Conservation (phyloP, 1,140 invertebrate genomes). For the Amyelois transitella region DNA sequence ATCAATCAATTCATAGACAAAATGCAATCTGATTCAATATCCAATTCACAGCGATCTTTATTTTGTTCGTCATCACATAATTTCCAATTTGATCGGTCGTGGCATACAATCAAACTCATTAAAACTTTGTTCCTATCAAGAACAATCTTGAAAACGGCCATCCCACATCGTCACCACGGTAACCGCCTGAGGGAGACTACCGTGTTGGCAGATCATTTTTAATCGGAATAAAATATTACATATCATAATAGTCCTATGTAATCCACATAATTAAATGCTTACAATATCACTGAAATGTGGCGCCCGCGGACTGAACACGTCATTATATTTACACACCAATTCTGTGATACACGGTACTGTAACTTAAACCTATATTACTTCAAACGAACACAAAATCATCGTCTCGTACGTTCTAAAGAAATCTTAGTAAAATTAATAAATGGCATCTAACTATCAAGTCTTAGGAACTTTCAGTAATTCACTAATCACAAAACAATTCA, state of each 20-base stretch:
- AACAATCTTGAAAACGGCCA: no score
- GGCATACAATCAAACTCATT: neutral
- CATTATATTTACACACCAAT: neutral
- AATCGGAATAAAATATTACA: no score
- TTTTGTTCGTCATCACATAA: conserved; percentile 17
- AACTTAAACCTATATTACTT: conserved; percentile 7
- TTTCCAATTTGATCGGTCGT: neutral
- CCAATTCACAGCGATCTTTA: conserved; percentile 17
- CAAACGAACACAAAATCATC: conserved; percentile 28
- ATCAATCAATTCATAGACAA: conserved; percentile 40
- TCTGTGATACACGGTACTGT: neutral
- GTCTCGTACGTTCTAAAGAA: conserved; percentile 28
- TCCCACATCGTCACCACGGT: no score
- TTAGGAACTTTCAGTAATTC: conserved; percentile 65
- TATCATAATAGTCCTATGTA: neutral
- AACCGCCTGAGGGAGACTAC: no score
- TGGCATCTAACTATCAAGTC: conserved; percentile 64
- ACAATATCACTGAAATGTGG: conserved; percentile 11
- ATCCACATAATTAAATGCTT: conserved; percentile 17
- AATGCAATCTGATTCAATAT: conserved; percentile 21
- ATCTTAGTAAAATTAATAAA: conserved; percentile 36
- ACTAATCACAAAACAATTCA: conserved; percentile 42
- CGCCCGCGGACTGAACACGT: neutral
- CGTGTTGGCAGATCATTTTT: no score
- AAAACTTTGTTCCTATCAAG: no score